A percentile compares a stretch with the other conserved stretches of the same genome.
Evolutionary conservation across 1,140 invertebrate genomes (phyloP).

Genomic region (Drosophila kepulauana): DNA sequence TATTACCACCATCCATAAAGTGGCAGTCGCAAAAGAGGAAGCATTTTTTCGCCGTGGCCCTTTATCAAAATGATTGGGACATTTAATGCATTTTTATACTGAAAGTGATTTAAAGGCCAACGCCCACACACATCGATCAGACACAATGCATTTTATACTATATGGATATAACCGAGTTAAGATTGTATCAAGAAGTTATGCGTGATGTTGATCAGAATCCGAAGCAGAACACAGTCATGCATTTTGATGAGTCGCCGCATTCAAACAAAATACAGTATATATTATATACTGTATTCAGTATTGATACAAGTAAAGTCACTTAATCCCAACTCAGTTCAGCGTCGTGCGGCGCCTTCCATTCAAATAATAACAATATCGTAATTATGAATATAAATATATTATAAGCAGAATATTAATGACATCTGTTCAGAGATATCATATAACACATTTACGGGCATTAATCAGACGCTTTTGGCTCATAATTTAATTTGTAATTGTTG

Average conservation of each 20-base stretch:
- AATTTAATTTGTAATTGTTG: conserved; percentile 49
- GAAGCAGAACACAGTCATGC: conserved; percentile 1
- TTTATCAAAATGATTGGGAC: not conserved
- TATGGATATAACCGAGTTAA: not conserved
- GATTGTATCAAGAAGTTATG: conserved; percentile 9
- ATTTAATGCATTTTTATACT: not conserved
- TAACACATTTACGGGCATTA: conserved; percentile 49
- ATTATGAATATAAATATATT: conserved; percentile 26
- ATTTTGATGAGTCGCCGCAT: conserved; percentile 33
- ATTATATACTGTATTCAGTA: not conserved
- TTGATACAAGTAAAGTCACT: conserved; percentile 18
- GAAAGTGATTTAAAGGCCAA: conserved; percentile 31
- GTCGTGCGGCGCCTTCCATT: conserved; percentile 19
- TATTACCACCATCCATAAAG: not conserved
- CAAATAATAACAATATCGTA: conserved; percentile 23
- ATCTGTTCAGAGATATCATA: conserved; percentile 28
- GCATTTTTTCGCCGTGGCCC: not conserved
- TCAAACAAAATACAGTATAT: conserved; percentile 7
- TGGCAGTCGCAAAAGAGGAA: not conserved
- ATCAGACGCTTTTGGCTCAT: conserved; percentile 50
- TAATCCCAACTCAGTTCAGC: conserved; percentile 5
- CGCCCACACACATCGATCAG: conserved; percentile 24
- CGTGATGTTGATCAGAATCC: conserved; percentile 24
- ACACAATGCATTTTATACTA: not conserved
- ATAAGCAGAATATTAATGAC: conserved; percentile 19